These are phyloP conservation scores for Rhyacophila evoluta DNA, from an alignment of 2,888 invertebrate species.

Conservation along the genomic window DNA sequence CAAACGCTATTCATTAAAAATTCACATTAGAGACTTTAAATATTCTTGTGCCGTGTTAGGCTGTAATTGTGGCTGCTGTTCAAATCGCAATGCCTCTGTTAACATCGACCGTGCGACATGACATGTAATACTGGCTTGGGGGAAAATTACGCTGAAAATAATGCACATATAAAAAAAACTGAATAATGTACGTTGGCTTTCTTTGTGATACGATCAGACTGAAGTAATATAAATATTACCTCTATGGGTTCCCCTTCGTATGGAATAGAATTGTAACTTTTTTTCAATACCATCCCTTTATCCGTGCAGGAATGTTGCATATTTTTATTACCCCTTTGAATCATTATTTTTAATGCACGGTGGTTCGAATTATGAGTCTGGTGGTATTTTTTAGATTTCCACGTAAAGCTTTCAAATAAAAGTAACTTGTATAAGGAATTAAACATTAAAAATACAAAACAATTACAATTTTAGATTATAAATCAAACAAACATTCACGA, in stretches of 20 bases:
- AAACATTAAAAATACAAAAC: no score
- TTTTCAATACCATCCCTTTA: background rate
- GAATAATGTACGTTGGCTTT: background rate
- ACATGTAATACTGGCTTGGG: background rate
- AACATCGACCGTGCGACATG: constrained; percentile 33
- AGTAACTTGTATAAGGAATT: no score
- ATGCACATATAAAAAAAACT: background rate
- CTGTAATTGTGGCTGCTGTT: constrained; percentile 42
- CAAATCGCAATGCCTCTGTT: constrained; percentile 37
- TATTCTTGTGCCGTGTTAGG: constrained; percentile 48
- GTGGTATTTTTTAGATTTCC: no score
- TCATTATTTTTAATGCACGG: no score
- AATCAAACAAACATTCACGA: no score
- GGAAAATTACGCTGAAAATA: constrained; percentile 6
- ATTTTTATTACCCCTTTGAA: background rate
- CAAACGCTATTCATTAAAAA: constrained; percentile 51
- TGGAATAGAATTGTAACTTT: background rate
- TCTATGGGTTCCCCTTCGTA: background rate
- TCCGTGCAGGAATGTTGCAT: background rate
- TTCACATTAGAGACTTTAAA: constrained; percentile 50
- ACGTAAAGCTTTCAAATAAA: no score
- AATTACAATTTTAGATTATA: no score
- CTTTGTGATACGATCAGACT: constrained; percentile 9
- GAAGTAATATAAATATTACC: background rate
- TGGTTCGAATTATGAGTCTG: no score